Conservation (phyloP, 2,888 invertebrate genomes). For the Melinaea menophilus region DNA sequence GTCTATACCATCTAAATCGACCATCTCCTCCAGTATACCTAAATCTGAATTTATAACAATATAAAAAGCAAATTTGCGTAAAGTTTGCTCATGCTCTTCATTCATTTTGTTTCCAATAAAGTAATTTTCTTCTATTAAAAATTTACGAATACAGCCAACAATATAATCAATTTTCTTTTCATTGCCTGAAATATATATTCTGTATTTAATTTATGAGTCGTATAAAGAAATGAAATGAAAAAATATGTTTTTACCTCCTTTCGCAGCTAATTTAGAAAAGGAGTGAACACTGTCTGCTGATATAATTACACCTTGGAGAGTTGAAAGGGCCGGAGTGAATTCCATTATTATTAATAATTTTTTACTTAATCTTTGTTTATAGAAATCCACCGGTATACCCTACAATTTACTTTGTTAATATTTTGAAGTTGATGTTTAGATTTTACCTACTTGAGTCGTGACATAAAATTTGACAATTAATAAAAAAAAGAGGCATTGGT, state of each 20-base stretch:
- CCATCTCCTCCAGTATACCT: slow-evolving; percentile 49
- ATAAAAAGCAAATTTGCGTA: slow-evolving; percentile 58
- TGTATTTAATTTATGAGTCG: slow-evolving; percentile 12
- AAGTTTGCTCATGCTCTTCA: slow-evolving; percentile 36
- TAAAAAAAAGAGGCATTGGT: no score
- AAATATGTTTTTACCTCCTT: slow-evolving; percentile 53
- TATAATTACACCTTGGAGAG: slow-evolving; percentile 62
- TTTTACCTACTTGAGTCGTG: no score
- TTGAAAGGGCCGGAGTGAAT: slow-evolving; percentile 55
- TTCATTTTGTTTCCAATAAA: slow-evolving; percentile 40
- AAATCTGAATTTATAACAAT: slow-evolving; percentile 60
- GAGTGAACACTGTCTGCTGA: slow-evolving; percentile 56
- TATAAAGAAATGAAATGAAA: slow-evolving; percentile 1
- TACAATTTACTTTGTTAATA: no score
- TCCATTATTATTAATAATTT: slow-evolving; percentile 33
- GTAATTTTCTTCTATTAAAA: slow-evolving; percentile 51
- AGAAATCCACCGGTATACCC: no score
- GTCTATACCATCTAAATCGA: slow-evolving; percentile 54
- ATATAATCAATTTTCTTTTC: slow-evolving; percentile 57
- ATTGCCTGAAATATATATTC: slow-evolving; percentile 53
- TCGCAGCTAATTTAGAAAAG: slow-evolving; percentile 53
- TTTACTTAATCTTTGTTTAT: no score
- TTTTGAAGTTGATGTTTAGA: no score
- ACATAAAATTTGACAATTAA: no score
- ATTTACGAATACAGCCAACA: slow-evolving; percentile 43